Percentiles rank a stretch among this genome's conserved stretches.
Evolutionary conservation across 1,140 invertebrate genomes (phyloP).

Genomic region (Portunus trituberculatus): DNA sequence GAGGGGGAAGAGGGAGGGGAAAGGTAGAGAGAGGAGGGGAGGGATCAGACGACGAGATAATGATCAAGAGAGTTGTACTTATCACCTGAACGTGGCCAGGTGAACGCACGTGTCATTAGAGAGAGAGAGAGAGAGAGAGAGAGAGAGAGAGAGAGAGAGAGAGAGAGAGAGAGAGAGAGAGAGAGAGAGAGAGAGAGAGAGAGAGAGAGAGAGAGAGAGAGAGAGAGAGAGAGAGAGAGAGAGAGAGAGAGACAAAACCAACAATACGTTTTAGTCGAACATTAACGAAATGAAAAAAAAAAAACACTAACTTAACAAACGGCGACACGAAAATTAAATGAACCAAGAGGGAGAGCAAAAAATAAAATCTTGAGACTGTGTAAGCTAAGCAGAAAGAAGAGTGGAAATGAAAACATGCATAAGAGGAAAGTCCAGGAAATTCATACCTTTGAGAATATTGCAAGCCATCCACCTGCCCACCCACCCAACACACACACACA

Average conservation of each 20-base stretch:
- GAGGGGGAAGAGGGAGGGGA: no score
- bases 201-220: background rate
- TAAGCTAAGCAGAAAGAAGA: background rate
- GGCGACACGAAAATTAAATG: background rate
- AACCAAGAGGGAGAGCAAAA: background rate
- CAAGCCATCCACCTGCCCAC: no score
- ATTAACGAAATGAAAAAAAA: background rate
- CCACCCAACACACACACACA: background rate
- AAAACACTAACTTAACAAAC: background rate
- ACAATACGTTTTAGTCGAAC: no score
- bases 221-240: background rate
- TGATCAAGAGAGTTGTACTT: no score
- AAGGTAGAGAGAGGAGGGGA: no score
- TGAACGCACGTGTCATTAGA: background rate
- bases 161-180: background rate
- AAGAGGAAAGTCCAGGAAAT: background rate
- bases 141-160: background rate
- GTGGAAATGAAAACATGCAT: background rate
- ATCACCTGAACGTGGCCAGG: no score
- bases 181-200: background rate
- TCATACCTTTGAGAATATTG: background rate
- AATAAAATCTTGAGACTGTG: no score
- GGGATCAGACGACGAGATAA: no score
- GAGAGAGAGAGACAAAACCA: no score
- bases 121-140: no score